Conservation (phyloP, 2,888 invertebrate species). For the Eristalinus aeneus region DNA sequence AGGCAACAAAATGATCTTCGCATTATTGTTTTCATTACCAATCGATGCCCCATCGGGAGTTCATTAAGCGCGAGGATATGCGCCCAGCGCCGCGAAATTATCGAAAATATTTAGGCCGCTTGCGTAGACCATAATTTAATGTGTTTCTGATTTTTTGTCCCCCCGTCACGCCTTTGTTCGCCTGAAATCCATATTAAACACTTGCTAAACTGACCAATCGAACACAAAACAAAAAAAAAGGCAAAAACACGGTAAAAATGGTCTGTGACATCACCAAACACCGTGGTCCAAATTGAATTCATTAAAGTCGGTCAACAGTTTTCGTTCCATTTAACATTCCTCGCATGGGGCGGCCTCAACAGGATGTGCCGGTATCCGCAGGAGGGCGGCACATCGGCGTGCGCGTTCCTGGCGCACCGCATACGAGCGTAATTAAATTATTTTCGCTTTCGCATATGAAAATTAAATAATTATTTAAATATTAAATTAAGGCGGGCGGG, state of each 20-base stretch:
- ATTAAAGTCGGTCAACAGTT: constrained; percentile 69
- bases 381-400: background rate
- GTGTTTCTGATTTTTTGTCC: constrained; percentile 29
- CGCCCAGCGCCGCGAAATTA: background rate
- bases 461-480: constrained; percentile 71
- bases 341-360: background rate
- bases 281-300: constrained; percentile 63
- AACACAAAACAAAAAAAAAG: constrained; percentile 5
- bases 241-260: constrained; percentile 2
- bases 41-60: constrained; percentile 21
- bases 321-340: constrained; percentile 68
- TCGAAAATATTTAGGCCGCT: constrained; percentile 47
- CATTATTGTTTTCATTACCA: constrained; percentile 52
- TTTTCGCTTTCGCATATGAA: constrained; percentile 69
- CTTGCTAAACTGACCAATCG: constrained; percentile 45
- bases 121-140: constrained; percentile 40
- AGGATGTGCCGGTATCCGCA: background rate
- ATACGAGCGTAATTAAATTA: constrained; percentile 67
- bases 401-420: constrained; percentile 38
- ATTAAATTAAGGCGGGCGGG: constrained; percentile 59
- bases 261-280: constrained; percentile 46
- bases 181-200: background rate
- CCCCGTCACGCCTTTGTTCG: background rate
- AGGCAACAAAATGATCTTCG: constrained; percentile 55
- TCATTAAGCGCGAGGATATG: constrained; percentile 49